These are phyloP conservation scores for Oryctes rhinoceros DNA, from an alignment of 1,140 invertebrate species.

Conservation along the genomic window DNA sequence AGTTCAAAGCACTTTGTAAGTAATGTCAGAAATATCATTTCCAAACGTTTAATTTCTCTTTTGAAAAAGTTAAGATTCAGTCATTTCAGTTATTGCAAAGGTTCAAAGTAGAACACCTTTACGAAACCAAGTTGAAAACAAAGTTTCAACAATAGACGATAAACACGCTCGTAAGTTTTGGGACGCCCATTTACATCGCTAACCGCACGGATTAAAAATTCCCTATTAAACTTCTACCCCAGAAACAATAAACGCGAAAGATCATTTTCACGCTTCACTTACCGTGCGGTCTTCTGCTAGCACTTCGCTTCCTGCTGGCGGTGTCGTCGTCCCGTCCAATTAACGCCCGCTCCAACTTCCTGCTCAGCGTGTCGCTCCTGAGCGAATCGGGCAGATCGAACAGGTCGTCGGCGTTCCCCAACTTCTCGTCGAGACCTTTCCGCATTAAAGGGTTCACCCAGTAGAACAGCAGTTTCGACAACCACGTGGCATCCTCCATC, in stretches of 20 bases:
- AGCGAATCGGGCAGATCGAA: slow-evolving; percentile 83
- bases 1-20: no score
- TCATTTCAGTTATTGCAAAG: no score
- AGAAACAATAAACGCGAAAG: no score
- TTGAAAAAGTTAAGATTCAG: no score
- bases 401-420: slow-evolving; percentile 82
- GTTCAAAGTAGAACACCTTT: no score
- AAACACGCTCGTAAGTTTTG: no score
- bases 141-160: no score
- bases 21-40: no score
- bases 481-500: slow-evolving; percentile 75
- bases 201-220: background rate
- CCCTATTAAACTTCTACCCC: no score
- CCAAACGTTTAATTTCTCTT: no score
- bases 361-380: slow-evolving; percentile 68
- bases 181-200: no score
- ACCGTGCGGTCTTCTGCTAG: background rate
- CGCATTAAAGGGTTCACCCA: slow-evolving; percentile 89
- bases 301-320: background rate
- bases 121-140: no score
- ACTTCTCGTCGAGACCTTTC: slow-evolving; percentile 78
- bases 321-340: slow-evolving; percentile 45
- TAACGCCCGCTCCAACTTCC: slow-evolving; percentile 66
- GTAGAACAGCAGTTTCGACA: slow-evolving; percentile 82
- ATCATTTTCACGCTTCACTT: background rate